Evolutionary conservation across 2,113 vertebrate species (phyloP).

Genomic region (Eulemur rufifrons): DNA sequence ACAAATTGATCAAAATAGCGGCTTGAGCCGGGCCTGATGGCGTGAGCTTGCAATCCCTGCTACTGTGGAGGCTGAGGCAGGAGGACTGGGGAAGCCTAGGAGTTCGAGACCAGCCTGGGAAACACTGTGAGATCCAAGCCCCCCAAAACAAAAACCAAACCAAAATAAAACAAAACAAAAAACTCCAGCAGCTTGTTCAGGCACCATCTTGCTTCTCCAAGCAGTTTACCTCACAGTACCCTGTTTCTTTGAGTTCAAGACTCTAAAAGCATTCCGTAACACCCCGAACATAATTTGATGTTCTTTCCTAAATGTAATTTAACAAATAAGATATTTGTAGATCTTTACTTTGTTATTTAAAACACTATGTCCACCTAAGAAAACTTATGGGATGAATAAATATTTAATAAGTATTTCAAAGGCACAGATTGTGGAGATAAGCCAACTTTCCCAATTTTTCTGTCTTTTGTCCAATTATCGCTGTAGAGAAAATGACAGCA

Average conservation of each 20-base stretch:
- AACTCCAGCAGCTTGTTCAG: not conserved
- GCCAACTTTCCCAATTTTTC: not conserved
- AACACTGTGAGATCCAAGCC: too few species aligned
- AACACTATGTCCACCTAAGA: not conserved
- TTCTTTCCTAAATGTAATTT: not conserved
- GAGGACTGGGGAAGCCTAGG: too few species aligned
- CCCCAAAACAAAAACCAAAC: too few species aligned
- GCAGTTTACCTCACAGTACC: not conserved
- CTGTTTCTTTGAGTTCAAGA: not conserved
- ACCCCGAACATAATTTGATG: not conserved
- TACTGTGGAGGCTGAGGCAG: too few species aligned
- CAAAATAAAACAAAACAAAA: too few species aligned
- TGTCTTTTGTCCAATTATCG: conserved; percentile 4
- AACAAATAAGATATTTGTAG: not conserved
- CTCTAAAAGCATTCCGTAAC: not conserved
- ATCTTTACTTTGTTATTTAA: conserved; percentile 8
- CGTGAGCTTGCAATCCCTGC: too few species aligned
- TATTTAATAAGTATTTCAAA: conserved; percentile 13
- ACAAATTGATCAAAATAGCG: not conserved
- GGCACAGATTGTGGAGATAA: not conserved
- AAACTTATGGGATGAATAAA: not conserved
- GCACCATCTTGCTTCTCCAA: not conserved
- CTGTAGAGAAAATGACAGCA: not conserved
- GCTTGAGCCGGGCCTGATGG: too few species aligned
- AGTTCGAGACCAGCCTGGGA: too few species aligned